Evolutionary conservation across 2,888 invertebrate genomes (phyloP), one percentile per base, ranked within the genome.

Genomic region (Dioctria rufipes): DNA sequence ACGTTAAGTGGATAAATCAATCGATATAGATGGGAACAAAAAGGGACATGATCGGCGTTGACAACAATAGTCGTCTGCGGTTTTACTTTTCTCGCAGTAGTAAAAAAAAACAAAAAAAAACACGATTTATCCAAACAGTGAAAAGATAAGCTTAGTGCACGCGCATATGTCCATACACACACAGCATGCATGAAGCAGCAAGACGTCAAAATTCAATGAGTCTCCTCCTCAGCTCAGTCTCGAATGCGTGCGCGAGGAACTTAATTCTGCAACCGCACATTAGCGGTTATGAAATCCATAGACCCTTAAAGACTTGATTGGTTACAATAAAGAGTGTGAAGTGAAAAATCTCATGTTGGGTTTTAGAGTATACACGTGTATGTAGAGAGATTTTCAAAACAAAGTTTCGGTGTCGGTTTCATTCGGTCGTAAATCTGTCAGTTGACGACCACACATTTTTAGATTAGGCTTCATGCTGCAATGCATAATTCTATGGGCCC

Each of bases 281-380:
- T 75, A 60, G 75, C 11, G 75, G 75, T 75, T 75, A 60, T 43
- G 75, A 75, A 75, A 75, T 75, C 13, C 75, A 75, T 60, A 75
- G 60, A 61, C 60, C 61, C 75, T 60, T 75, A 25, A 75, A 75
- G 75, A 71, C 60, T 75, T 54, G 42, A 51, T 37, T 51, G 71
- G n/a, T 63, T 37, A 51, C 25, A 25, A 25, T 25, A 49, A 69
- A 49, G 37, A 69, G 46, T 13, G 46, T 43, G 49, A 49, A 37
- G 73, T 43, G 43, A 75, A 61, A 71, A 54, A 51, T 71, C 54
- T 43, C 67, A 46, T 42, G 4, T 67, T 67, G 54, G 54, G 39
- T 60, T 25, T 25, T 25, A 25, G 25, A 25, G 25, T 25, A 25
- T 25, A 25, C 2, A 2, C n/a, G 25, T 25, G 2, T 25, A 25